phyloP scores from a whole-genome alignment of 1,140 invertebrate species.

The Drosophila mayri region DNA sequence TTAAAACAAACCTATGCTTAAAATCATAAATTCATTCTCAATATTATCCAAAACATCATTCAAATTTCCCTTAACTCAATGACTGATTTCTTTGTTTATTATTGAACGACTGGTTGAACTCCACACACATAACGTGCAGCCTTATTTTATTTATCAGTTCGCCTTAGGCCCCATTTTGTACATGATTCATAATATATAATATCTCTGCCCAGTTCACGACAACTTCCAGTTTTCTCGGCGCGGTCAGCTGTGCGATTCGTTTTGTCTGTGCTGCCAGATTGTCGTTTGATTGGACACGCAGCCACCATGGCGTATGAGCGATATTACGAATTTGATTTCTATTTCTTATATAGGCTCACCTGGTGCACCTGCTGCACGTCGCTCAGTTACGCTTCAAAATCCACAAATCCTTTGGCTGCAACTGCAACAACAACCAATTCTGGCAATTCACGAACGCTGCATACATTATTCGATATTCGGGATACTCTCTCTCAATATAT shows the following conservation, averaged over 20 bases:
- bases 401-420: constrained; percentile 84
- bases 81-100: not conserved
- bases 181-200: constrained; percentile 17
- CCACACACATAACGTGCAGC: constrained; percentile 3
- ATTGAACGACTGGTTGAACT: not conserved
- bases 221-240: constrained; percentile 35
- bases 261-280: constrained; percentile 13
- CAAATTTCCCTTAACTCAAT: not conserved
- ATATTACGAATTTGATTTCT: constrained; percentile 22
- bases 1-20: not conserved
- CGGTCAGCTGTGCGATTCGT: constrained; percentile 33
- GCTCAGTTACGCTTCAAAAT: constrained; percentile 71
- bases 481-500: constrained; percentile 3
- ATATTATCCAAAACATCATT: not conserved
- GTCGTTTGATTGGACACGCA: constrained; percentile 51
- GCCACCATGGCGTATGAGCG: constrained; percentile 70
- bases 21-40: not conserved
- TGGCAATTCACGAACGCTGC: constrained; percentile 72
- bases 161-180: constrained; percentile 1
- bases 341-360: constrained; percentile 47
- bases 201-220: constrained; percentile 7
- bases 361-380: constrained; percentile 68
- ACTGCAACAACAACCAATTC: constrained; percentile 82
- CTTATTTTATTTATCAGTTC: constrained; percentile 15
- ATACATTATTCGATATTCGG: constrained; percentile 70